Evolutionary conservation across 2,113 vertebrate species (phyloP).

Genomic region (Drymodes brunneopygia): DNA sequence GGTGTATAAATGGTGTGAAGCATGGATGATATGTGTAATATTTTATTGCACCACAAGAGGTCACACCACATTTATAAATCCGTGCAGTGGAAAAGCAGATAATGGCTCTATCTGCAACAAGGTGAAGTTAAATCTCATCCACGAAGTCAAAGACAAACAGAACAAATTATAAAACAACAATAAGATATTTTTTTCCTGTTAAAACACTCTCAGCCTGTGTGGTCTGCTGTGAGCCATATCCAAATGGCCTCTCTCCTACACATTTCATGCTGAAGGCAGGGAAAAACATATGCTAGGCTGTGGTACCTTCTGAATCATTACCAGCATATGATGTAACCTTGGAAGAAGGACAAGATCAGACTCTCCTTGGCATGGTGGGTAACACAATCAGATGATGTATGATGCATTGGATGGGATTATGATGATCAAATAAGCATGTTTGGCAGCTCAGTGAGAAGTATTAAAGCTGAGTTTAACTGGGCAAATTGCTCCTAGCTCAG

Average conservation of each 20-base stretch:
- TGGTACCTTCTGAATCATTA: not conserved
- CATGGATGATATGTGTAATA: constrained; percentile 5
- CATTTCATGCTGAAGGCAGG: constrained; percentile 56
- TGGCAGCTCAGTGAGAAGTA: not conserved
- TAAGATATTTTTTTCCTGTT: not conserved
- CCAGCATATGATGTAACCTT: constrained; percentile 13
- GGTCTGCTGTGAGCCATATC: constrained; percentile 36
- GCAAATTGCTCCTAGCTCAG: not conserved
- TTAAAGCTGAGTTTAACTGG: not conserved
- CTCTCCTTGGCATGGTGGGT: not conserved
- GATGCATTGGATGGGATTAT: not conserved
- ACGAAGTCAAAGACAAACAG: constrained; percentile 10
- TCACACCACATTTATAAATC: constrained; percentile 56
- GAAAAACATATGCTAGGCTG: constrained; percentile 49
- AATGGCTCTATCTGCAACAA: not conserved
- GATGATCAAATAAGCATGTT: not conserved
- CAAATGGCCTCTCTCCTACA: constrained; percentile 54
- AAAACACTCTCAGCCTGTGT: constrained; percentile 50
- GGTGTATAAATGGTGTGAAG: not conserved
- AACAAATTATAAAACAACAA: not conserved
- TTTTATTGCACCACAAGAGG: constrained; percentile 60
- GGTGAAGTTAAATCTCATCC: not conserved
- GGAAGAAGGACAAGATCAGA: not conserved
- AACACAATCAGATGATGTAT: not conserved
- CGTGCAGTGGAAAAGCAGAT: not conserved